These are phyloP conservation scores for Halyomorpha halys DNA, from an alignment of 1,140 invertebrate species.

Conservation along the genomic window DNA sequence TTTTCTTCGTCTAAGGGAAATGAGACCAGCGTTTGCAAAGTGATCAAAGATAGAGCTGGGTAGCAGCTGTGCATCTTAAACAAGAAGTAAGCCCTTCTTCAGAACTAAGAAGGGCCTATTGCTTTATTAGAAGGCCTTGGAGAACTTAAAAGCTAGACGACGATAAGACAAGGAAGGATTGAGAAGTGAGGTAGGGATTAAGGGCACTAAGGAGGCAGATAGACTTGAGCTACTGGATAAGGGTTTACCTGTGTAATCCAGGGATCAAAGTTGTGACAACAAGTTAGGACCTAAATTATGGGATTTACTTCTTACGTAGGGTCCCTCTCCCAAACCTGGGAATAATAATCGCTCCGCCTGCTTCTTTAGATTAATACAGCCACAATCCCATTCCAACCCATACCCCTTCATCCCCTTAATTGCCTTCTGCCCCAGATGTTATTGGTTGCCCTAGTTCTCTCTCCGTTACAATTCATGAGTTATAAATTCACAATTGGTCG, in stretches of 20 bases:
- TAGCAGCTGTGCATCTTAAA: no score
- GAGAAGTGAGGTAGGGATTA: no score
- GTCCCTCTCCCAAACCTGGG: background rate
- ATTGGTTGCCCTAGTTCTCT: background rate
- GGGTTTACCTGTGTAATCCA: slow-evolving; percentile 14
- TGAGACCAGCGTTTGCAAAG: no score
- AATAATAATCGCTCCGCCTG: background rate
- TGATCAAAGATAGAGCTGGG: no score
- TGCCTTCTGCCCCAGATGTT: background rate
- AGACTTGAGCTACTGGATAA: background rate
- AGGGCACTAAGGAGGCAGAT: no score
- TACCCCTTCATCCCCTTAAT: background rate
- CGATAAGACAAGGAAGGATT: no score
- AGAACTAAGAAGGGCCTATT: no score
- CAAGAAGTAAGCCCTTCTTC: no score
- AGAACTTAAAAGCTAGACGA: no score
- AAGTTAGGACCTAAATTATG: slow-evolving; percentile 7
- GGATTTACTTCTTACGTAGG: slow-evolving; percentile 11
- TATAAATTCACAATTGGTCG: no score
- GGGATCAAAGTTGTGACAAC: background rate
- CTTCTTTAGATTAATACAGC: background rate
- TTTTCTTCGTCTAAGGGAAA: no score
- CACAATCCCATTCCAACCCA: background rate
- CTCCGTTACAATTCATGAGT: background rate
- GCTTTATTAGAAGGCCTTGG: no score